These are phyloP conservation scores for Amphipoea lucens DNA, from an alignment of 2,888 invertebrate genomes.

Conservation along the genomic window DNA sequence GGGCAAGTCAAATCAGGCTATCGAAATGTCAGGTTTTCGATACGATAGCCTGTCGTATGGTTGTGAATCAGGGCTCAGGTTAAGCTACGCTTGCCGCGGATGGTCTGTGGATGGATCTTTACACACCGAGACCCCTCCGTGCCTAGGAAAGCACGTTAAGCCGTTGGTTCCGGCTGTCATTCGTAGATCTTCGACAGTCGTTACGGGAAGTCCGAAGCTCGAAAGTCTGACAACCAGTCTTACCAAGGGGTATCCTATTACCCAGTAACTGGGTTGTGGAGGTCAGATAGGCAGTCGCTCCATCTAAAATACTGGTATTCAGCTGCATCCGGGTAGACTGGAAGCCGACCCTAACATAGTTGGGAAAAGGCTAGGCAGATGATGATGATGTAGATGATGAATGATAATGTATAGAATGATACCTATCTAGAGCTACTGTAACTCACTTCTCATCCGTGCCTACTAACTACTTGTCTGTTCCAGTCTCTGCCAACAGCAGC, in stretches of 20 bases:
- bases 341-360: background rate
- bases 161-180: background rate
- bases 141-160: background rate
- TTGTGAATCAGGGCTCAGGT: no score
- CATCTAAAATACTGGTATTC: no score
- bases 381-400: background rate
- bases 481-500: background rate
- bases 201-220: background rate
- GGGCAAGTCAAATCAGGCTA: no score
- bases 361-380: background rate
- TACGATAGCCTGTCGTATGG: no score
- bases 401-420: no score
- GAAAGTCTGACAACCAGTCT: background rate
- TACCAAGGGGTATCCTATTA: background rate
- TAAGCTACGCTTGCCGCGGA: no score
- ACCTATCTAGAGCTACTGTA: background rate
- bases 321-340: background rate
- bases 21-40: no score
- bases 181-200: background rate
- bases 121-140: background rate
- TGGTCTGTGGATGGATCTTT: background rate
- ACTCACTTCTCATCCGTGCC: background rate
- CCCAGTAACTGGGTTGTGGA: background rate
- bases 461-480: background rate
- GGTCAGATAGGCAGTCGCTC: background rate